Evolutionary conservation across 2,113 vertebrate genomes (phyloP).

Genomic region (Lagenorhynchus albirostris): DNA sequence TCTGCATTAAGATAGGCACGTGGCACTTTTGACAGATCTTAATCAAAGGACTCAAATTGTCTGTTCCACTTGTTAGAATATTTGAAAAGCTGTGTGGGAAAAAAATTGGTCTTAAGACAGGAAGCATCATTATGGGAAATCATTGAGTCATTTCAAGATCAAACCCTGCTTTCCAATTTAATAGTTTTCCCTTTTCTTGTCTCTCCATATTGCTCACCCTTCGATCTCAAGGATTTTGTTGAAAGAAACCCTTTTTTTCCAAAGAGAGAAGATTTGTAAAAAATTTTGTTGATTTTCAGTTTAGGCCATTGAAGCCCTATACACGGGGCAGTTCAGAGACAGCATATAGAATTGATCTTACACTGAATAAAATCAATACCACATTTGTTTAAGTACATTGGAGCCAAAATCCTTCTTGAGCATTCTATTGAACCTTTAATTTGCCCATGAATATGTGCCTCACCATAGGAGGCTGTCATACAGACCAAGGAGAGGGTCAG

Average conservation of each 20-base stretch:
- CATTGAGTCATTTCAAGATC: not conserved
- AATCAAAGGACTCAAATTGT: not conserved
- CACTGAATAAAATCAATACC: not conserved
- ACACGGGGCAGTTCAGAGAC: not conserved
- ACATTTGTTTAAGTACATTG: not conserved
- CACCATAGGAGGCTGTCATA: not conserved
- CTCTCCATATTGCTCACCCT: not conserved
- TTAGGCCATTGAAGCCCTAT: not conserved
- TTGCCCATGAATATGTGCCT: not conserved
- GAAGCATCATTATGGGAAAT: not conserved
- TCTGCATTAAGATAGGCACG: not conserved
- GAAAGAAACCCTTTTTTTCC: not conserved
- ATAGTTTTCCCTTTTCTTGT: not conserved
- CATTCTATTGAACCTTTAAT: not conserved
- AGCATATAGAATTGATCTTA: not conserved
- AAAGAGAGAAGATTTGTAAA: not conserved
- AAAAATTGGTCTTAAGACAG: not conserved
- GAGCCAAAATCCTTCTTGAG: not conserved
- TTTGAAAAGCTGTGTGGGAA: not conserved
- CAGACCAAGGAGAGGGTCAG: not conserved
- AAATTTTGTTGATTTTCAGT: not conserved
- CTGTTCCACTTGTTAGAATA: not conserved
- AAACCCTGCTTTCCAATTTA: not conserved
- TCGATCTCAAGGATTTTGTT: not conserved
- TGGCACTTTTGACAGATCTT: not conserved